phyloP scores from a whole-genome alignment of 2,888 invertebrate species.

The Allophyes oxyacanthae region DNA sequence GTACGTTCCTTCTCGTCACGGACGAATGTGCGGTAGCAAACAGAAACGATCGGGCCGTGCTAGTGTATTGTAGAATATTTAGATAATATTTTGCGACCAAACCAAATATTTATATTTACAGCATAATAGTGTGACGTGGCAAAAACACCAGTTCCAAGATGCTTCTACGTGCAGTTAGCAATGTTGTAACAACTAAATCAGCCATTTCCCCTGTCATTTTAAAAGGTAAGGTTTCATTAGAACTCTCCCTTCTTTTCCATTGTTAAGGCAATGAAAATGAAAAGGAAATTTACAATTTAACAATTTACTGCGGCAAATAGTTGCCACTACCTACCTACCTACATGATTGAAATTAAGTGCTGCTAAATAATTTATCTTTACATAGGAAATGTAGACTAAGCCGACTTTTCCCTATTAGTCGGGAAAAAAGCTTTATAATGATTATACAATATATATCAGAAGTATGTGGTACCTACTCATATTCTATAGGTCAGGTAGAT shows the following conservation, averaged over 20 bases:
- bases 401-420: too few species aligned
- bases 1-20: too few species aligned
- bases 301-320: background rate
- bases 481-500: too few species aligned
- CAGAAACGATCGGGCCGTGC: conserved; percentile 5
- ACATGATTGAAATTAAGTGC: too few species aligned
- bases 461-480: too few species aligned
- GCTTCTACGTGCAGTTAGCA: conserved; percentile 33
- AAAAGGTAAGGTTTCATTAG: conserved; percentile 36
- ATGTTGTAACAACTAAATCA: conserved; percentile 16
- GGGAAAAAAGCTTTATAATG: too few species aligned
- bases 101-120: conserved; percentile 7
- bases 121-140: conserved; percentile 8
- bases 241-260: background rate
- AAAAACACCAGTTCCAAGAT: conserved; percentile 22
- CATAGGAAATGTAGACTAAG: too few species aligned
- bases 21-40: too few species aligned
- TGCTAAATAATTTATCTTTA: too few species aligned
- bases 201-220: conserved; percentile 16
- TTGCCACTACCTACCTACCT: too few species aligned
- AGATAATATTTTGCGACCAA: conserved; percentile 7
- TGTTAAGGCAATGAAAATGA: background rate
- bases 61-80: conserved; percentile 18
- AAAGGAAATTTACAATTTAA: too few species aligned
- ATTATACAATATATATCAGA: too few species aligned